Conservation (phyloP, 1,140 invertebrate species). For the Dreissena polymorpha region DNA sequence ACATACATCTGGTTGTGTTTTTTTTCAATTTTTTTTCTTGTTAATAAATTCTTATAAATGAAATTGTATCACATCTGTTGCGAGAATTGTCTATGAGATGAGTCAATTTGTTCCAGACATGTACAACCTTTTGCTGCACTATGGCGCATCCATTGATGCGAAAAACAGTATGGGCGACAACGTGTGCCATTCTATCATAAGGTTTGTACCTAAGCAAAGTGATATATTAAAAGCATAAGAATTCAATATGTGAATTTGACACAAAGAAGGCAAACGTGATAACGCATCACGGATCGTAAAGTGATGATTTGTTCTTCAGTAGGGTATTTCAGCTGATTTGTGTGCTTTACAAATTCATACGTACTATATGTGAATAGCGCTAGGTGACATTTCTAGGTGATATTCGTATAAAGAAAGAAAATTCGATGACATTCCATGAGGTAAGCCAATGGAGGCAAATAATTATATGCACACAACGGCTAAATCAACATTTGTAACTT, state of each 20-base stretch:
- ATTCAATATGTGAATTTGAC: too few species aligned
- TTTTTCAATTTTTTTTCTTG: background rate
- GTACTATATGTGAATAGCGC: too few species aligned
- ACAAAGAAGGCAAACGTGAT: too few species aligned
- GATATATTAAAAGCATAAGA: background rate
- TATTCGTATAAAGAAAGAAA: too few species aligned
- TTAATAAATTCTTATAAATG: background rate
- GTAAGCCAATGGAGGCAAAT: too few species aligned
- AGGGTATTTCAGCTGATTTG: background rate
- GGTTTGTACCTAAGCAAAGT: conserved; percentile 58
- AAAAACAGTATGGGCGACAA: conserved; percentile 63
- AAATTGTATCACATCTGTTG: background rate
- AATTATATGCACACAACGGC: too few species aligned
- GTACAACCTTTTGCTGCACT: conserved; percentile 56
- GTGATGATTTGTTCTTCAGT: background rate
- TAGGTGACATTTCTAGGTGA: too few species aligned
- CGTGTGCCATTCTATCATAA: conserved; percentile 65
- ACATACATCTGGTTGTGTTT: background rate
- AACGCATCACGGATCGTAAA: background rate
- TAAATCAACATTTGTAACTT: too few species aligned
- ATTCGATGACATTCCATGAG: too few species aligned
- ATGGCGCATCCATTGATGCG: conserved; percentile 52
- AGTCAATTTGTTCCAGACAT: conserved; percentile 32
- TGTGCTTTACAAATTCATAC: background rate
- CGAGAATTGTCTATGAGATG: background rate